These are phyloP conservation scores for Pteruthius melanotis DNA, from an alignment of 2,113 vertebrate genomes.

Conservation along the genomic window DNA sequence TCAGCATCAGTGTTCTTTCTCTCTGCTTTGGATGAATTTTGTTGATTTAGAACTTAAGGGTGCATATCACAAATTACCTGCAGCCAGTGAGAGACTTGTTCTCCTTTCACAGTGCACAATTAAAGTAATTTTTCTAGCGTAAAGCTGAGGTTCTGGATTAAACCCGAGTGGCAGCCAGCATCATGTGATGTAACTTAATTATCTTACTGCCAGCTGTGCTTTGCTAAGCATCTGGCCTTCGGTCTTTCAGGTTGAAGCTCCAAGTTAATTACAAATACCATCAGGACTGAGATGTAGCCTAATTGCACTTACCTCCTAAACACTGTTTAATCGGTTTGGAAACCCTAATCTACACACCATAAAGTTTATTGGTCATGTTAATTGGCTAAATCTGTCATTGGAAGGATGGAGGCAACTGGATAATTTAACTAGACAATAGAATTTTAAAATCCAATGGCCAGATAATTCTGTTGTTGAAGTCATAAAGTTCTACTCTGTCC, in stretches of 20 bases:
- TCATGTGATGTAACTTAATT: neutral
- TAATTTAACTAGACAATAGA: neutral
- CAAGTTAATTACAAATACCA: slow-evolving; percentile 11
- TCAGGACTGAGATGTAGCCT: neutral
- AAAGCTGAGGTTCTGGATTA: neutral
- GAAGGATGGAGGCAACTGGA: neutral
- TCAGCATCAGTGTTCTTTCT: neutral
- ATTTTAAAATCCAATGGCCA: neutral
- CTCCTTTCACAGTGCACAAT: neutral
- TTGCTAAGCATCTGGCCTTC: neutral
- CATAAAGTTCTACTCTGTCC: neutral
- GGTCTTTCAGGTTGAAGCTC: neutral
- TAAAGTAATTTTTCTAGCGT: neutral
- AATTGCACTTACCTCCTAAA: neutral
- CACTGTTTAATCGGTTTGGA: slow-evolving; percentile 1
- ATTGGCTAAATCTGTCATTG: neutral
- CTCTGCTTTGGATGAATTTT: neutral
- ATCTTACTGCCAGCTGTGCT: neutral
- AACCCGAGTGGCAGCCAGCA: neutral
- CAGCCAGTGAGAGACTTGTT: neutral
- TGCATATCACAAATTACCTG: neutral
- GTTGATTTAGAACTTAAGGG: neutral
- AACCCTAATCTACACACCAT: neutral
- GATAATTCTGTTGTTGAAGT: neutral
- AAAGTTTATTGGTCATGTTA: slow-evolving; percentile 5